A percentile compares a stretch with the other conserved stretches of the same genome.
Evolutionary conservation across 2,888 invertebrate genomes (phyloP).

Genomic region (Hoplodrina ambigua): DNA sequence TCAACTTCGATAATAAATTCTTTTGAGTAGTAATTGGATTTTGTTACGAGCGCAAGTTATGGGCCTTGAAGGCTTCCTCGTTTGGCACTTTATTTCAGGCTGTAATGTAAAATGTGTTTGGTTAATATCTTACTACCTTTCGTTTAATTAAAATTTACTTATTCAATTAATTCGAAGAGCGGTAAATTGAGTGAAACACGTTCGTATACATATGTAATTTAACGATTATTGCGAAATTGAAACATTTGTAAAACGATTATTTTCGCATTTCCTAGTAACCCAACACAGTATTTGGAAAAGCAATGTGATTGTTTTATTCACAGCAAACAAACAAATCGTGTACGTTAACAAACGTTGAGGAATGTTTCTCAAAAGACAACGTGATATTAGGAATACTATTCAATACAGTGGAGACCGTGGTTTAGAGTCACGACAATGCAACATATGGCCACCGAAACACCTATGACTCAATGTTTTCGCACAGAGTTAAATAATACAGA

Average conservation of each 20-base stretch:
- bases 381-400: slow-evolving; percentile 47
- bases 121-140: neutral
- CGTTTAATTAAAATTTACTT: neutral
- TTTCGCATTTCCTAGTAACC: slow-evolving; percentile 2
- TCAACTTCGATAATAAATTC: slow-evolving; percentile 43
- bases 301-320: neutral
- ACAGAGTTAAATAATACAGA: slow-evolving; percentile 58
- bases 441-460: slow-evolving; percentile 79
- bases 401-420: slow-evolving; percentile 60
- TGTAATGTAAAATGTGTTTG: slow-evolving; percentile 19
- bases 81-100: slow-evolving; percentile 25
- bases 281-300: neutral
- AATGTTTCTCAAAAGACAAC: slow-evolving; percentile 46
- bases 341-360: slow-evolving; percentile 24
- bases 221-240: neutral
- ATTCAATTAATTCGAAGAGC: neutral
- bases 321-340: neutral
- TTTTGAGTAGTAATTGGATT: slow-evolving; percentile 41
- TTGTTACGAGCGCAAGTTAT: slow-evolving; percentile 36
- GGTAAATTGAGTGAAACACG: neutral
- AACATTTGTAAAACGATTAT: neutral
- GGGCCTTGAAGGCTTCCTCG: slow-evolving; percentile 16
- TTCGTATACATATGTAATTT: neutral
- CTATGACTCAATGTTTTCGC: slow-evolving; percentile 75
- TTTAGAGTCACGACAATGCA: slow-evolving; percentile 72